Evolutionary conservation across 2,113 vertebrate species (phyloP).

Genomic region (Chaetodon trifascialis): DNA sequence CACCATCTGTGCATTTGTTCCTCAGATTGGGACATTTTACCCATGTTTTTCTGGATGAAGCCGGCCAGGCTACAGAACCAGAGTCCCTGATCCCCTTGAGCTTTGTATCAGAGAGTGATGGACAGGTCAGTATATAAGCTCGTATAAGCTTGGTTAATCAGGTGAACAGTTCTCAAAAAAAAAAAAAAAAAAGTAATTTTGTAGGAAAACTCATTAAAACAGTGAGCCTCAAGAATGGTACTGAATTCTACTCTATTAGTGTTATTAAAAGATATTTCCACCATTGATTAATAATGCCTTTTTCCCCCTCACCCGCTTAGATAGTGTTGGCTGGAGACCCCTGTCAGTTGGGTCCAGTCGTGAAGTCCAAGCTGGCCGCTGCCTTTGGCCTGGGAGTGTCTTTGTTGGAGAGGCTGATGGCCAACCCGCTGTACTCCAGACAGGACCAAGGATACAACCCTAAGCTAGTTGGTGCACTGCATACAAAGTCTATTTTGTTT

Average conservation of each 20-base stretch:
- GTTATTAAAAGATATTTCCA: too few species aligned
- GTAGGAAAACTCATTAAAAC: not conserved
- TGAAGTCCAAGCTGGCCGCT: conserved; percentile 90
- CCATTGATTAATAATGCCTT: not conserved
- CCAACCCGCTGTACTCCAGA: conserved; percentile 85
- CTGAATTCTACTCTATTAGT: too few species aligned
- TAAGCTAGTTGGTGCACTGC: conserved; percentile 87
- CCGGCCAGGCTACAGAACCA: conserved; percentile 95
- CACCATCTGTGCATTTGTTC: not conserved
- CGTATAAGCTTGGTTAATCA: not conserved
- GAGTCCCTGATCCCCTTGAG: conserved; percentile 93
- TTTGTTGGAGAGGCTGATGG: conserved; percentile 92
- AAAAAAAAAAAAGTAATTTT: too few species aligned
- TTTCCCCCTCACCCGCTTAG: conserved; percentile 72
- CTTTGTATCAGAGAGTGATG: conserved; percentile 88
- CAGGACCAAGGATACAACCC: conserved; percentile 92
- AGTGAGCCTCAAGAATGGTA: not conserved
- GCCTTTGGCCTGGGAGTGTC: conserved; percentile 90
- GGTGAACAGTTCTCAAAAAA: not conserved
- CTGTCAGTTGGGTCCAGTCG: conserved; percentile 92
- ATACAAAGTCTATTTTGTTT: not conserved
- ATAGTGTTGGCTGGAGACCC: conserved; percentile 94
- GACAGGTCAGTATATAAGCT: conserved; percentile 85
- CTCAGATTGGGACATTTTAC: conserved; percentile 93
- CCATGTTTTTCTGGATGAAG: conserved; percentile 95